Base-by-base conservation (phyloP, 2,888 invertebrate genomes). In the Epiblema foenella region DNA sequence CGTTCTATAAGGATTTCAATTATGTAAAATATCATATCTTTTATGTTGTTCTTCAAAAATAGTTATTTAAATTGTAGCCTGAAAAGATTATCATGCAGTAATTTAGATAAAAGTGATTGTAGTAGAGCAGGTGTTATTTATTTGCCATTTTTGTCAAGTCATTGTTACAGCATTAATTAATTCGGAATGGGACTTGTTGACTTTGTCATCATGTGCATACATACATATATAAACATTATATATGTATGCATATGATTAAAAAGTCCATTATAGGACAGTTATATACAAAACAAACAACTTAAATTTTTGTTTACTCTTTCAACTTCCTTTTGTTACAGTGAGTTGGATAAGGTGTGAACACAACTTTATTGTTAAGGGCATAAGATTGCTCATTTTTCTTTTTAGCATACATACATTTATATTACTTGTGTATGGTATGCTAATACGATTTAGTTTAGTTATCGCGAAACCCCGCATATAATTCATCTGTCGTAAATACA, bases 91-190 rank as follows among this genome's bases (percentile, higher is more conserved):
- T 46, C 46, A 46, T n/a, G 8, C 46, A 33, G 33, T 18, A 37
- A 46, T 42, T 15, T 17, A 39, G 15, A 29, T 51, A 56, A 56
- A 56, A 29, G 24, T 24, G 29, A 54, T 54, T 15, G 15, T 20
- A 1, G 12, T 5, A 24, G 1, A 12, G 15, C 12, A 20, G 2
- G 54, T 54, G 24, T 54, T 29, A 15, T 56, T 1, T 1, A 46
- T n/a, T 46, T n/a, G n/a, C n/a, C 46, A n/a, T n/a, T 46, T 0
- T 52, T 37, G 52, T 37, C 18, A 9, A 64, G 54, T 64, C 64
- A 64, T 54, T 39, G 20, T 39, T 52, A 39, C 20, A 39, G 39
- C 37, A 52, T 63, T 42, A 63, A 17, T 51, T 62, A 51, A 20
- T 24, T 37, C 20, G 20, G 37, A 33, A 51, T 17, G 33, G 46